These are phyloP conservation scores for Oscheius sp. DNA, from an alignment of 1,140 invertebrate genomes.

Conservation along the genomic window DNA sequence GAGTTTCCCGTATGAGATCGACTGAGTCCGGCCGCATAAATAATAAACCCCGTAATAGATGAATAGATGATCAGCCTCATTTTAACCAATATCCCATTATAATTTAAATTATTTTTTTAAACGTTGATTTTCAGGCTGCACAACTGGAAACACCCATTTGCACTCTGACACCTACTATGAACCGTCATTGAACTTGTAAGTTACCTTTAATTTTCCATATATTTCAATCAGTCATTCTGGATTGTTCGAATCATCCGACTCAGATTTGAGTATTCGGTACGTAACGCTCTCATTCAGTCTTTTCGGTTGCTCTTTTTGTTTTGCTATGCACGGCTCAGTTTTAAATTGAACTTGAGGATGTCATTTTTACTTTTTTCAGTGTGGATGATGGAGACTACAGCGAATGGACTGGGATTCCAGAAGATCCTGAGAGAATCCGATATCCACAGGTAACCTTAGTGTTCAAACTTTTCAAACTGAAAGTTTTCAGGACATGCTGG, in stretches of 20 bases:
- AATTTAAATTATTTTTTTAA: conserved; percentile 1
- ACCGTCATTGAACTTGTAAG: conserved; percentile 31
- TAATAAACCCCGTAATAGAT: too few species aligned
- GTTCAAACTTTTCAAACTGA: background rate
- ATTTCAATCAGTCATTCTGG: background rate
- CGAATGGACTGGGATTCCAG: conserved; percentile 14
- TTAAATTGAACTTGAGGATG: background rate
- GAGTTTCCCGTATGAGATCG: too few species aligned
- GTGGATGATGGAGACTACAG: conserved; percentile 9
- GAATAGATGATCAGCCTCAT: background rate
- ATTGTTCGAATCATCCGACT: background rate
- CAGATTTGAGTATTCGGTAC: background rate
- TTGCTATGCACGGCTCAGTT: background rate
- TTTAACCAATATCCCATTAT: background rate
- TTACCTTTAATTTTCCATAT: background rate
- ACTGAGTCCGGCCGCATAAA: too few species aligned
- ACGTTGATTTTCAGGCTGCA: too few species aligned
- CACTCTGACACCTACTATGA: conserved; percentile 31
- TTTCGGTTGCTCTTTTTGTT: too few species aligned
- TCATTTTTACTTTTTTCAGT: conserved; percentile 3
- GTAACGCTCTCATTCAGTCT: background rate
- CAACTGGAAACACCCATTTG: background rate
- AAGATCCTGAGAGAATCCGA: background rate
- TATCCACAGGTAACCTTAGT: background rate
- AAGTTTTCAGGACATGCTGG: conserved; percentile 2